Conservation (phyloP, 2,113 vertebrate species). For the Hippolais icterina region DNA sequence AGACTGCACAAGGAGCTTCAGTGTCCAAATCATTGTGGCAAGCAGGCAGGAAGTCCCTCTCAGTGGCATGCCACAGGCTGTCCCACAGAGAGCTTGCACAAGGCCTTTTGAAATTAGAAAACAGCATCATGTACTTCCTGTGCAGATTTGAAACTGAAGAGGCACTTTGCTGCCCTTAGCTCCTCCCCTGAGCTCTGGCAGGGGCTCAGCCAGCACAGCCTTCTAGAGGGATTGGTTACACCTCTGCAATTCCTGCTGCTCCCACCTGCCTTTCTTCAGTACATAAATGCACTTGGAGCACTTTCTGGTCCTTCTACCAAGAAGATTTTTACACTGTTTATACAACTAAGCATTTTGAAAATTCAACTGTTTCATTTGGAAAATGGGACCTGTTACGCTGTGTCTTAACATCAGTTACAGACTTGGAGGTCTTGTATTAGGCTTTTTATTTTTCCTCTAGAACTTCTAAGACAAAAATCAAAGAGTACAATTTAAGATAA, state of each 20-base stretch:
- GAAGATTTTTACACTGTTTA: background rate
- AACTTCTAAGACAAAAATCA: background rate
- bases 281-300: background rate
- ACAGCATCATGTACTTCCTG: background rate
- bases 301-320: background rate
- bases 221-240: background rate
- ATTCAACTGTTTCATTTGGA: background rate
- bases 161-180: background rate
- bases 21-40: conserved; percentile 47
- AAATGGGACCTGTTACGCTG: background rate
- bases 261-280: background rate
- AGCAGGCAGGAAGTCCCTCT: conserved; percentile 50
- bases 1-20: conserved; percentile 15
- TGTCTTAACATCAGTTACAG: background rate
- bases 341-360: background rate
- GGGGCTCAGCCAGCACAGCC: background rate
- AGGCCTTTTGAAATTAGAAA: conserved; percentile 57
- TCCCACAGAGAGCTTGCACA: conserved; percentile 56
- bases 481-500: background rate
- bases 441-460: background rate
- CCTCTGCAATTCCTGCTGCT: background rate
- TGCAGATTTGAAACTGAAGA: background rate
- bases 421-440: background rate
- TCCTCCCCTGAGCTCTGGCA: background rate
- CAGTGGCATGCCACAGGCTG: conserved; percentile 29